phyloP scores from a whole-genome alignment of 2,113 vertebrate species.

The Xyrauchen texanus region DNA sequence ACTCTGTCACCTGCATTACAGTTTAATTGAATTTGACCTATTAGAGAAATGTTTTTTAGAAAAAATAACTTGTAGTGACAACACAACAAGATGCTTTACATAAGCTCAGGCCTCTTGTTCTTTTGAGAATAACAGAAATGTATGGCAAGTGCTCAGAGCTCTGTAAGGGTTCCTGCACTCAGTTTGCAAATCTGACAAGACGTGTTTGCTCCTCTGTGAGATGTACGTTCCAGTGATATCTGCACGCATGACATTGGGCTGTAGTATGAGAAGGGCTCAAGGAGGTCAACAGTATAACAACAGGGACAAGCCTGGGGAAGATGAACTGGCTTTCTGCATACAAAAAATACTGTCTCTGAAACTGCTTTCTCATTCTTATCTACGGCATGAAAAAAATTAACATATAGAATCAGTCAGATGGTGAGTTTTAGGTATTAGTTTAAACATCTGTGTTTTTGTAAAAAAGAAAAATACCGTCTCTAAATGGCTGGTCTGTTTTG shows the following conservation, averaged over 20 bases:
- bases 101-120: slow-evolving; percentile 45
- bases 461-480: no score
- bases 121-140: slow-evolving; percentile 55
- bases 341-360: no score
- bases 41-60: slow-evolving; percentile 54
- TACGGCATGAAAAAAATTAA: no score
- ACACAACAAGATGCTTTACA: slow-evolving; percentile 62
- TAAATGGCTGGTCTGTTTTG: no score
- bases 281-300: slow-evolving; percentile 47
- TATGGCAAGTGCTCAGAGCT: slow-evolving; percentile 44
- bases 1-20: not conserved
- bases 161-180: slow-evolving; percentile 36
- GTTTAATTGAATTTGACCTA: slow-evolving; percentile 46
- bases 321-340: no score
- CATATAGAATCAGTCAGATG: no score
- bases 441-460: no score
- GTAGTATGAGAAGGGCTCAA: slow-evolving; percentile 57
- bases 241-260: slow-evolving; percentile 43
- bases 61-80: slow-evolving; percentile 64
- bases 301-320: not conserved
- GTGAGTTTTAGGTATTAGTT: no score
- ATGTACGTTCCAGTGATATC: slow-evolving; percentile 39
- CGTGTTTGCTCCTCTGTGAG: slow-evolving; percentile 53
- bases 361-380: no score
- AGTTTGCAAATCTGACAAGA: slow-evolving; percentile 63